Base-by-base conservation (phyloP, 1,140 invertebrate species). In the Papilio aristodemus region DNA sequence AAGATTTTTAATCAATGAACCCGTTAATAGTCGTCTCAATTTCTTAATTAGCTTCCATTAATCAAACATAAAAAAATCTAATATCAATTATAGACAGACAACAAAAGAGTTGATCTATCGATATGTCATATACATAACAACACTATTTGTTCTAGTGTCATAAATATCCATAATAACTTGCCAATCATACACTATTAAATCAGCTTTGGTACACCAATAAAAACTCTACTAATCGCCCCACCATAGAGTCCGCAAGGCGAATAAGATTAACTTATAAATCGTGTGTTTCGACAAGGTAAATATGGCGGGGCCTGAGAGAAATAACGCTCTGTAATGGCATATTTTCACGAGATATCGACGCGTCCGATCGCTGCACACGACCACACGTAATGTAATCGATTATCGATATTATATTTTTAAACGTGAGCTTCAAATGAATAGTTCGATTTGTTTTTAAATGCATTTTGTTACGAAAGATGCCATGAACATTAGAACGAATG, bases 111-210 rank as follows among this genome's bases (percentile, higher is more conserved):
- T 46, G 7, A 46, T 1, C 14, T 46, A 46, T 46, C 46, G 46
- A 54, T 54, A 54, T 46, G 14, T 46, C 17, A 50, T 17, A 6
- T 3, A 32, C 27, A 6, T 32, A 43, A 54, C 67, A 68, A 72
- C 54, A 69, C 60, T 43, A 68, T 62, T 43, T 38, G 63, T 63
- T 41, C 36, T 50, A 14, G 19, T 46, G 66, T 72, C 71, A 73
- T 74, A 79, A 77, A 77, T 75, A 77, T 50, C 41, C 58, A 74
- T 76, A 72, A 77, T 72, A 73, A 69, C 73, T 73, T 70, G 46
- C 22, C 75, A 73, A 79, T 81, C 74, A 79, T 72, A 60, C 41
- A 70, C 70, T 60, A 50, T 67, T 79, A 78, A 78, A 80, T 79
- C 79, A 77, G 54, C 22, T 54, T 69, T 71, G 46, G 67, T 68